Evolutionary conservation across 2,797 vertebrate genomes (phyloP), one percentile per base, ranked within the genome.

Genomic region (Tolypeutes matacus): DNA sequence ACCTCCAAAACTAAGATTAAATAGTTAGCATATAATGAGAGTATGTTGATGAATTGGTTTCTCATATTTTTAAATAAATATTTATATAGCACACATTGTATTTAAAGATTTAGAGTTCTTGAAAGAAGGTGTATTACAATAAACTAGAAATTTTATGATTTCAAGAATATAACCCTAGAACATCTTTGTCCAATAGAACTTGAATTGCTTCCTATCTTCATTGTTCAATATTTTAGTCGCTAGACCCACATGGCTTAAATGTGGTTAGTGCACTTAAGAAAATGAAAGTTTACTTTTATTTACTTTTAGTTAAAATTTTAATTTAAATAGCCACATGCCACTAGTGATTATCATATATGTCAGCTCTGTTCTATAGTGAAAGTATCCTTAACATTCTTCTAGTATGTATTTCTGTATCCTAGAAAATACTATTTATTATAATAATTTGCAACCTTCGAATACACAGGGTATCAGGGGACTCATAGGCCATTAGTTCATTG

Each of bases 1-100:
- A 78, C 7, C 39, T 76, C 58, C 53, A 70, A 92, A 95, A 95
- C 18, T 73, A 39, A 46, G 11, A 73, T 67, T 86, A 86, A 86
- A 73, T 51, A 76, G 65, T 29, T 85, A 77, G 3, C 1, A 73
- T 81, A 80, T 82, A 87, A 88, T 69, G 14, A 92, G 4, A 73
- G 1, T 5, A 92, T 64, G 7, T 2, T n/a, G 18, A 72, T n/a
- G 65, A 42, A 81, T 65, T 78, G 17, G 1, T 21, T 62, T 84
- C 91, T 58, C 21, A 31, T 31, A 67, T 64, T 75, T 75, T 49
- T 69, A 92, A 92, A 75, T 10, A 91, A 25, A 53, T 53, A 91
- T 10, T 86, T 39, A 39, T 18, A 58, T 0, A 34, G 39, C 75
- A 53, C 4, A 42, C 3, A 34, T 69, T 17, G 29, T 3, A 73